Evolutionary conservation across 2,888 invertebrate species (phyloP).

Genomic region (Trilocha varians): DNA sequence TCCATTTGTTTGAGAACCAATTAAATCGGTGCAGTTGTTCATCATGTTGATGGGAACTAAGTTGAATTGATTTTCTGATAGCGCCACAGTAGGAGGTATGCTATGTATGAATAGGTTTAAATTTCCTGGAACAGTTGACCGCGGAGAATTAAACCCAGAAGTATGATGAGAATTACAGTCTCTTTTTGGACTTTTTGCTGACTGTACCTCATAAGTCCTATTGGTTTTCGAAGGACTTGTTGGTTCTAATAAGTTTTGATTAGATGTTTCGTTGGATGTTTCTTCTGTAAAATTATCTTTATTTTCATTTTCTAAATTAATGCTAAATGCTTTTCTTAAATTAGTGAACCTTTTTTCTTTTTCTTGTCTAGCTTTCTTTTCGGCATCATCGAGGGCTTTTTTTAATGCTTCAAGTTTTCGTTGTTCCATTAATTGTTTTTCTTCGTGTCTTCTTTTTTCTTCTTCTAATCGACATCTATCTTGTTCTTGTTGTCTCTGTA

Average conservation of each 20-base stretch:
- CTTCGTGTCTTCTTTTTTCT: constrained; percentile 77
- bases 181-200: constrained; percentile 54
- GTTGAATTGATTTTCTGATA: constrained; percentile 57
- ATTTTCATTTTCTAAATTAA: constrained; percentile 22
- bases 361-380: constrained; percentile 80
- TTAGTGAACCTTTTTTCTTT: constrained; percentile 68
- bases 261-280: constrained; percentile 18
- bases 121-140: constrained; percentile 52
- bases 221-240: constrained; percentile 53
- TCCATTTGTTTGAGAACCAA: constrained; percentile 57
- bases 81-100: constrained; percentile 53
- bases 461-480: constrained; percentile 79
- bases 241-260: constrained; percentile 18
- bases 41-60: constrained; percentile 62
- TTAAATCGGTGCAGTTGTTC: constrained; percentile 47
- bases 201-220: constrained; percentile 55
- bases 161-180: constrained; percentile 53
- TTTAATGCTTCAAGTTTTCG: constrained; percentile 83
- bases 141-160: constrained; percentile 56
- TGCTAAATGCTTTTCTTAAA: constrained; percentile 36
- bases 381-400: constrained; percentile 84
- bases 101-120: constrained; percentile 61
- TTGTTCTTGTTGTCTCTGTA: constrained; percentile 81
- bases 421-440: constrained; percentile 81
- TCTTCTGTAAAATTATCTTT: constrained; percentile 32